Percentiles rank a stretch among this genome's conserved stretches.
These are phyloP conservation scores for Tenualosa ilisha DNA, from an alignment of 2,797 vertebrate genomes.

Conservation along the genomic window DNA sequence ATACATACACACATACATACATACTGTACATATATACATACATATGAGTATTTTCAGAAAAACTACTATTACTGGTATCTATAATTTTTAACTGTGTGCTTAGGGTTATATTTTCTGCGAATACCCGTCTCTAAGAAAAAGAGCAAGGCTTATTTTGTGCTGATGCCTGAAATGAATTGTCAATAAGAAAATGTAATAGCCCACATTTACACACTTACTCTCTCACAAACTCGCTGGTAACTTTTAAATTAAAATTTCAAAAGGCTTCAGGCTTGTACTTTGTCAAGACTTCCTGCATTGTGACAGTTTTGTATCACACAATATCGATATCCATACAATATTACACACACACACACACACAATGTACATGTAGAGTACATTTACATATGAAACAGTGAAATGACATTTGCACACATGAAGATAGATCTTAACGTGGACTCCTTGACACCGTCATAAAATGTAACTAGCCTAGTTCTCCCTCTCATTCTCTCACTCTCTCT, in stretches of 20 bases:
- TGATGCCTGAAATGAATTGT: background rate
- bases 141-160: background rate
- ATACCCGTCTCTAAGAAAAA: background rate
- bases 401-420: slow-evolving; percentile 7
- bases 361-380: background rate
- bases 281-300: background rate
- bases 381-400: background rate
- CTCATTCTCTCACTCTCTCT: background rate
- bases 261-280: slow-evolving; percentile 14
- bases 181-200: background rate
- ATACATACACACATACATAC: too few relatives aligned
- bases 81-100: background rate
- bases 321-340: background rate
- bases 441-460: slow-evolving; percentile 8
- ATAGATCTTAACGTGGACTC: background rate
- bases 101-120: background rate
- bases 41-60: background rate
- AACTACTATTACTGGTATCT: background rate
- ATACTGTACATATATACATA: background rate
- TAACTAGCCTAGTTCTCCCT: background rate
- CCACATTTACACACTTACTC: background rate
- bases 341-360: slow-evolving; percentile 11
- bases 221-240: background rate
- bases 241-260: slow-evolving; percentile 17
- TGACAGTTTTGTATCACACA: slow-evolving; percentile 16